Base-by-base conservation (phyloP, 2,888 invertebrate species). In the Melanostoma scalare region DNA sequence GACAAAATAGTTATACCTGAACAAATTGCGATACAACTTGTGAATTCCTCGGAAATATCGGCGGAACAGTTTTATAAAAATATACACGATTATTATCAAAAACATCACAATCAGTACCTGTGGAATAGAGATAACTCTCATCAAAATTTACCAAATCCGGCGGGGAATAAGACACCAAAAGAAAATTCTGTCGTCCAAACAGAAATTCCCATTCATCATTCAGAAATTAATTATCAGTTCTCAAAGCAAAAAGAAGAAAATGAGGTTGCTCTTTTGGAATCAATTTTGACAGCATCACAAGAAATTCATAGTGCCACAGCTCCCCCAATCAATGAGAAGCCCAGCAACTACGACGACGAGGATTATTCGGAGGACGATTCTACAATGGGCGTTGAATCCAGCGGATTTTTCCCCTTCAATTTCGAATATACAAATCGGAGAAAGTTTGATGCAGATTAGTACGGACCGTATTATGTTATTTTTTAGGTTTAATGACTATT, bases 91-190 rank as follows among this genome's bases (percentile, higher is more conserved):
- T 89, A 89, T 86, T 90, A 89, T 85, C 89, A 46, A 93, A 92
- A 3, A 93, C 92, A 55, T 93, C 92, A 56, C 92, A 92, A 8
- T 93, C 93, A 4, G 93, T 71, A 84, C 65, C 42, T 75, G 44
- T 71, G 69, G 69, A 84, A 71, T 46, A 74, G 60, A 20, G 84
- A 79, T 33, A 31, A 6, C 8, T 10, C 71, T 40, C 58, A 69
- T 46, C 46, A 55, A 44, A 65, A 60, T 61, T 55, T 61, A 33
- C 73, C 58, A 60, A 79, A 36, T 50, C 20, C 48, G 30, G 33
- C 38, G 8, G n/a, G 36, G n/a, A 65, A 61, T 4, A 71, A 55
- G 8, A 61, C 33, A 36, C 56, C 67, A 9, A 74, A 71, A 56
- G 30, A 60, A 60, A 10, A 38, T 2, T 38, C 79, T n/a, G 38